phyloP scores from a whole-genome alignment of 2,888 invertebrate genomes.

The Spicauda simplicius region DNA sequence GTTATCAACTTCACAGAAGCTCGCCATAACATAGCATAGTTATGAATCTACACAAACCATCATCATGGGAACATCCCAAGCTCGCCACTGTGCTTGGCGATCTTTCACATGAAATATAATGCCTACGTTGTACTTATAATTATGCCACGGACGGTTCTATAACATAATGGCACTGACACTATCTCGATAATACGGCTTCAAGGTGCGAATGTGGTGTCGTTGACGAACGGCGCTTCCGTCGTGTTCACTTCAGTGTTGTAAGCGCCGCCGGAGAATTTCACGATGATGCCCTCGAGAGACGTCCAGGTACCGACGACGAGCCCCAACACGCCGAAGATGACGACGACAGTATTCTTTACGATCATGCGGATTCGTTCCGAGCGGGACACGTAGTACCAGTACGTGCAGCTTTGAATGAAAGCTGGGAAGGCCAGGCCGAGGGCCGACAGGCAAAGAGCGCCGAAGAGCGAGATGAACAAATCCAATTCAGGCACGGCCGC shows the following conservation, averaged over 20 bases:
- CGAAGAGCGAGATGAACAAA: constrained; percentile 91
- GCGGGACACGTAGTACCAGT: constrained; percentile 88
- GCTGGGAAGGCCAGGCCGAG: constrained; percentile 96
- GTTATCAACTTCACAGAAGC: constrained; percentile 15
- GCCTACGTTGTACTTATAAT: constrained; percentile 45
- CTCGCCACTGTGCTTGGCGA: neutral
- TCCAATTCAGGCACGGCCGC: constrained; percentile 94
- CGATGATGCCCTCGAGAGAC: constrained; percentile 86
- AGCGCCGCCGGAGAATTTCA: constrained; percentile 72
- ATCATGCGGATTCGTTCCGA: constrained; percentile 84
- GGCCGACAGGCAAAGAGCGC: constrained; percentile 95
- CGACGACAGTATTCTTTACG: constrained; percentile 86
- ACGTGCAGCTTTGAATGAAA: constrained; percentile 92
- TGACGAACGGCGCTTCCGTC: constrained; percentile 40
- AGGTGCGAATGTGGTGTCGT: constrained; percentile 45
- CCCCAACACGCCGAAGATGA: constrained; percentile 87
- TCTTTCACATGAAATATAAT: neutral
- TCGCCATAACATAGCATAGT: neutral
- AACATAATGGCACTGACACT: constrained; percentile 56
- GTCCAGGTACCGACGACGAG: constrained; percentile 89
- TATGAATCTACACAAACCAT: neutral
- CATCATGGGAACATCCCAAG: neutral
- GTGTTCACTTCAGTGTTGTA: constrained; percentile 40
- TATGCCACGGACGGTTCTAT: constrained; percentile 52
- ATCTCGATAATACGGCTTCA: constrained; percentile 38